Conservation (phyloP, 2,113 vertebrate species). For the Anolis sagrei region DNA sequence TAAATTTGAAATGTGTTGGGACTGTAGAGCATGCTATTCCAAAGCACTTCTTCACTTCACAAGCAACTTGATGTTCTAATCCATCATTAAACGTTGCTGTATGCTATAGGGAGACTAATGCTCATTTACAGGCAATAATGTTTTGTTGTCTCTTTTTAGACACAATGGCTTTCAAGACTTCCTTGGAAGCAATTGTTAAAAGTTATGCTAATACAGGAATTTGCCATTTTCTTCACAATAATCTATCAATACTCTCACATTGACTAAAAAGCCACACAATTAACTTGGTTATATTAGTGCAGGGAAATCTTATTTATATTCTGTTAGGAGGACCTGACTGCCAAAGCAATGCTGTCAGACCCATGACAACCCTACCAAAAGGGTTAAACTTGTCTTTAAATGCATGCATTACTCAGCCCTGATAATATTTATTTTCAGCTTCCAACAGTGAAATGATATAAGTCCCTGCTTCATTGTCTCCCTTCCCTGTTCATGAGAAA, state of each 20-base stretch:
- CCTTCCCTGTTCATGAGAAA: no score
- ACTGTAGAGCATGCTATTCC: slow-evolving; percentile 25
- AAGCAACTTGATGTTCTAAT: slow-evolving; percentile 49
- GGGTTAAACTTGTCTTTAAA: neutral
- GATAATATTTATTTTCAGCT: neutral
- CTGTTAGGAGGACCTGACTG: neutral
- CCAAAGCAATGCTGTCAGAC: neutral
- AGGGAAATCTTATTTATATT: no score
- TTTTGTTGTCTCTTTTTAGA: slow-evolving; percentile 32
- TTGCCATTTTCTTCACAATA: neutral
- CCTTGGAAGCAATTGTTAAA: neutral
- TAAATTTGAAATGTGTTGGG: slow-evolving; percentile 42
- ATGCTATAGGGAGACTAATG: slow-evolving; percentile 29
- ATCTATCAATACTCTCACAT: neutral
- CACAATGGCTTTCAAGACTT: neutral
- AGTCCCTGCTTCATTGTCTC: neutral
- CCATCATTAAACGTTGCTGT: slow-evolving; percentile 35
- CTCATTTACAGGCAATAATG: slow-evolving; percentile 12
- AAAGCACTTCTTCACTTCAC: slow-evolving; percentile 45
- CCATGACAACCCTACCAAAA: neutral
- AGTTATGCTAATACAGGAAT: neutral
- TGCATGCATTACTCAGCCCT: neutral
- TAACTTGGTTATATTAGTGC: neutral
- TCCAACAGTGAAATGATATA: neutral
- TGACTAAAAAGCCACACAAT: neutral